Conservation (phyloP, 2,113 vertebrate species). For the Sterna hirundo region DNA sequence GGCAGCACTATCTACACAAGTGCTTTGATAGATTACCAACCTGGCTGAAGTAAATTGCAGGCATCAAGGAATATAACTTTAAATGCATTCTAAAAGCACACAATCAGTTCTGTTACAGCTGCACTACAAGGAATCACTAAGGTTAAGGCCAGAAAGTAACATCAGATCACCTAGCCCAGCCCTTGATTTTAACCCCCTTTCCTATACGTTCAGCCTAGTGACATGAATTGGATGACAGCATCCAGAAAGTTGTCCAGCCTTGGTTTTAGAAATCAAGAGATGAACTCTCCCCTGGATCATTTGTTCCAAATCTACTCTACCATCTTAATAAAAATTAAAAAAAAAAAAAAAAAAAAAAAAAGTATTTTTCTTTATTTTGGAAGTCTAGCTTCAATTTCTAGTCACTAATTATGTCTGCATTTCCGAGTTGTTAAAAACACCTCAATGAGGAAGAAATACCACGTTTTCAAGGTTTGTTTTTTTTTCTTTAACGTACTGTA, state of each 20-base stretch:
- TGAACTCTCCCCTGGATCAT: neutral
- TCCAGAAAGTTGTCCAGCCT: neutral
- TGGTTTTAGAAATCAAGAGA: neutral
- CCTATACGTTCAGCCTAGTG: neutral
- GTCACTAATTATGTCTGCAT: neutral
- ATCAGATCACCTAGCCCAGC: neutral
- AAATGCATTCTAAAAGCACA: neutral
- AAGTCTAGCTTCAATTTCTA: neutral
- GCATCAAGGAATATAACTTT: neutral
- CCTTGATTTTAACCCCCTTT: neutral
- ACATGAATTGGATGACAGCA: neutral
- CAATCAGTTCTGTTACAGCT: neutral
- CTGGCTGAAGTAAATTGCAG: neutral
- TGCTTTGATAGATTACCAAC: neutral
- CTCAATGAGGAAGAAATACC: neutral
- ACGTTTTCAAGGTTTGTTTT: neutral
- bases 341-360: neutral
- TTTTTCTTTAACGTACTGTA: neutral
- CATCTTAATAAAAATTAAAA: neutral
- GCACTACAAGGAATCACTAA: neutral
- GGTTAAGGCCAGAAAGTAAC: neutral
- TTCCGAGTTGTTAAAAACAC: neutral
- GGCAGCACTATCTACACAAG: neutral
- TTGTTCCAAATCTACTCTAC: neutral
- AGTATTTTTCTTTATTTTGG: neutral